Conservation (phyloP, 1,140 invertebrate genomes). For the Drusus annulatus region DNA sequence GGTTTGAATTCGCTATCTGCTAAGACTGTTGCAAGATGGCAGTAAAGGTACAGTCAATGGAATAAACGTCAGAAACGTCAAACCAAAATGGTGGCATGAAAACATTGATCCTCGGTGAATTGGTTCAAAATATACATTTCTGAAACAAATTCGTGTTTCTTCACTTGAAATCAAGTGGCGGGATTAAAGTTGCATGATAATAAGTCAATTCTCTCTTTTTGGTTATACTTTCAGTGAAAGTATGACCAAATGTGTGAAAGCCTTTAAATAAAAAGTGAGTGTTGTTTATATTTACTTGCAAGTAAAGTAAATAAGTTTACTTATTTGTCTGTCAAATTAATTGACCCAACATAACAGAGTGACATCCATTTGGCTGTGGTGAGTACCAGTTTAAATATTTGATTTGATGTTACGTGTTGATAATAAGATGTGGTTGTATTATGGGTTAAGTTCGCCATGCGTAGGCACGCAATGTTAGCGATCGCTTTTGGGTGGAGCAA, state of each 20-base stretch:
- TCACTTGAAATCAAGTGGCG: not conserved
- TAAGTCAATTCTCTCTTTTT: not conserved
- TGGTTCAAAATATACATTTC: constrained; percentile 34
- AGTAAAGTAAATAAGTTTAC: not conserved
- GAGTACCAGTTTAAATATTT: constrained; percentile 4
- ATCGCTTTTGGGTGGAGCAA: constrained; percentile 7
- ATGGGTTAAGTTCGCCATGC: too few relatives aligned
- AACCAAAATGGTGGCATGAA: constrained; percentile 50
- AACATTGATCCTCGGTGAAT: constrained; percentile 45
- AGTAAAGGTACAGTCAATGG: not conserved
- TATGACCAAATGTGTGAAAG: too few relatives aligned
- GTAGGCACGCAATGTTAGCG: not conserved
- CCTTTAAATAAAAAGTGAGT: constrained; percentile 27
- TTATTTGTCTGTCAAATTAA: constrained; percentile 29
- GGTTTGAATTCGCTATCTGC: too few relatives aligned
- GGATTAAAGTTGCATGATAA: not conserved
- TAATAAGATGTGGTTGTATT: too few relatives aligned
- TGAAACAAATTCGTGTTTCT: not conserved
- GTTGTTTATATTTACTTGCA: constrained; percentile 42
- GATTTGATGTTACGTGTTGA: not conserved
- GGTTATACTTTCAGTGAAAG: not conserved
- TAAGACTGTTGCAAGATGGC: constrained; percentile 35
- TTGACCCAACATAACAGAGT: constrained; percentile 1
- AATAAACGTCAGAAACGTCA: constrained; percentile 47
- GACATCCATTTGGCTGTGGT: not conserved